Evolutionary conservation across 2,113 vertebrate species (phyloP).

Genomic region (Micronycteris hirsuta): DNA sequence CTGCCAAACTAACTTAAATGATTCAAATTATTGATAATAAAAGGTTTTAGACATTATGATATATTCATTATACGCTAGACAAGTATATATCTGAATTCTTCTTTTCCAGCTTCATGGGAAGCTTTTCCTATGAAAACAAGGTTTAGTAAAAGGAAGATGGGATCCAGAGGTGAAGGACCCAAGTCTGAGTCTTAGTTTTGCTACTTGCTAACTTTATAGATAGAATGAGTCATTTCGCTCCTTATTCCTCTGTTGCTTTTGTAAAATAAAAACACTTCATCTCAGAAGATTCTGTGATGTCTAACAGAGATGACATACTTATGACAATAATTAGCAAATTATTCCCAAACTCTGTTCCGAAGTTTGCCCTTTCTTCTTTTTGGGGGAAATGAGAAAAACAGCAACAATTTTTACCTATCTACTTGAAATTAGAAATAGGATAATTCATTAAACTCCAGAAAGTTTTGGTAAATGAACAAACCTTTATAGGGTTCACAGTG

Average conservation of each 20-base stretch:
- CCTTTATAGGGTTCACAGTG: background rate
- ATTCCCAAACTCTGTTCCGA: background rate
- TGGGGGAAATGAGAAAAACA: background rate
- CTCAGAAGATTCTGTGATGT: background rate
- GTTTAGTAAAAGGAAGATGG: background rate
- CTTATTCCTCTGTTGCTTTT: background rate
- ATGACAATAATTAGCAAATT: background rate
- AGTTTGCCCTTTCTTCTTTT: background rate
- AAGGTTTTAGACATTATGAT: background rate
- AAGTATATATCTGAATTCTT: background rate
- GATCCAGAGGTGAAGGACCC: background rate
- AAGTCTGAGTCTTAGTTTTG: background rate
- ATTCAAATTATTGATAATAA: slow-evolving; percentile 2
- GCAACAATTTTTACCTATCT: background rate
- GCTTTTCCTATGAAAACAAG: slow-evolving; percentile 6
- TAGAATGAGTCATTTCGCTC: background rate
- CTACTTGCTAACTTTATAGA: background rate
- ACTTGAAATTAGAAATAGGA: slow-evolving; percentile 5
- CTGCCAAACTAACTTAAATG: slow-evolving; percentile 16
- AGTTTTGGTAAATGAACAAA: background rate
- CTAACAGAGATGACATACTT: background rate
- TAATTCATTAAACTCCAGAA: background rate
- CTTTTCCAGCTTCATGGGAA: background rate
- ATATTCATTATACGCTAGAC: background rate
- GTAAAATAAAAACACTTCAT: background rate